These are phyloP conservation scores for Nomada goodeniana DNA, from an alignment of 2,888 invertebrate species.

Conservation along the genomic window DNA sequence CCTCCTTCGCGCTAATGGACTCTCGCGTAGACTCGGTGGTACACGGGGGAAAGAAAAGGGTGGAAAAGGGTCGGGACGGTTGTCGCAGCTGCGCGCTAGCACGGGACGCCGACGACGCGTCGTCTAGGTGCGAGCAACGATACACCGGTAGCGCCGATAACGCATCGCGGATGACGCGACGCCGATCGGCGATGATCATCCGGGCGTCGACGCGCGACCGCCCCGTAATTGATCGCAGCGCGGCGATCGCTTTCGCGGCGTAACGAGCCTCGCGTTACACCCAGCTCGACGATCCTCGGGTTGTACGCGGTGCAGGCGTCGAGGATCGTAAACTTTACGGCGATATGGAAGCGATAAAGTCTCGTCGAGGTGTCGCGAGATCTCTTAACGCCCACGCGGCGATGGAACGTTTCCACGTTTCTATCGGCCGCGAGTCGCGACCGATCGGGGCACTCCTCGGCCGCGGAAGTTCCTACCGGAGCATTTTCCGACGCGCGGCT, in stretches of 20 bases:
- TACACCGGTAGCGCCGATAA: background rate
- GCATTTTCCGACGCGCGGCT: background rate
- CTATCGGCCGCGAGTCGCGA: constrained; percentile 22
- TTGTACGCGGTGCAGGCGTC: constrained; percentile 25
- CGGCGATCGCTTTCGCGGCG: constrained; percentile 70
- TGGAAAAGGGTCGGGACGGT: no score
- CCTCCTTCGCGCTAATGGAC: no score
- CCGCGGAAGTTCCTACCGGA: background rate
- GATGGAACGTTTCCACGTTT: constrained; percentile 53
- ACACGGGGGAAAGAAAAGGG: no score
- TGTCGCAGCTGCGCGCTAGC: no score
- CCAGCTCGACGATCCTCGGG: constrained; percentile 48
- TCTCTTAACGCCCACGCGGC: constrained; percentile 51
- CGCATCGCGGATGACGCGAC: background rate
- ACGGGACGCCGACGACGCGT: background rate
- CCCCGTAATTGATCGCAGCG: constrained; percentile 74
- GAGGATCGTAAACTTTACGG: constrained; percentile 54
- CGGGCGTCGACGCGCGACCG: constrained; percentile 63
- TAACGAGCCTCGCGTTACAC: constrained; percentile 28
- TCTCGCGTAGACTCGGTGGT: no score
- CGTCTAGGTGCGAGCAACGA: background rate
- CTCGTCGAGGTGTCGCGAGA: constrained; percentile 60
- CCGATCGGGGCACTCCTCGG: background rate
- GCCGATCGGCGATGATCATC: constrained; percentile 53
- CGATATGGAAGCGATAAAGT: constrained; percentile 65